Evolutionary conservation across 2,113 vertebrate genomes (phyloP).

Genomic region (Lepisosteus oculatus): DNA sequence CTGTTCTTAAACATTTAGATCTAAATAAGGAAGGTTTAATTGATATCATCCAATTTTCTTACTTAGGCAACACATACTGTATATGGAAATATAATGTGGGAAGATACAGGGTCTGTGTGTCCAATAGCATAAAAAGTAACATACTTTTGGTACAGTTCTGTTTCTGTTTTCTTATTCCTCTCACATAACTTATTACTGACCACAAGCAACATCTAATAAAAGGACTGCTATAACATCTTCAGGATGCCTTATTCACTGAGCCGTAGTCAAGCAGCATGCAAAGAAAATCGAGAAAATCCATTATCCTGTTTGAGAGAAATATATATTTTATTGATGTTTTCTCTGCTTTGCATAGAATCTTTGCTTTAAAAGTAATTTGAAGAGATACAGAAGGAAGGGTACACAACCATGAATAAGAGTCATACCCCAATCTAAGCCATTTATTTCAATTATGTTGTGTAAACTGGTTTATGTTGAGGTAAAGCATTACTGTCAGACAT

Average conservation of each 20-base stretch:
- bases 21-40: constrained; percentile 9
- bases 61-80: background rate
- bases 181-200: constrained; percentile 16
- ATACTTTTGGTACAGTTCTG: background rate
- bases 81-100: background rate
- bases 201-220: constrained; percentile 3
- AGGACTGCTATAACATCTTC: constrained; percentile 2
- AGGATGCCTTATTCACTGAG: constrained; percentile 6
- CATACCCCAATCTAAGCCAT: no score
- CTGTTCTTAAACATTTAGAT: background rate
- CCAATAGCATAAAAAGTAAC: background rate
- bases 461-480: no score
- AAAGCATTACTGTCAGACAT: no score
- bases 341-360: background rate
- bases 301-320: background rate
- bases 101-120: no score
- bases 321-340: background rate
- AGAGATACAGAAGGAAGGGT: background rate
- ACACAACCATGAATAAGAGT: no score
- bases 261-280: background rate
- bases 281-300: constrained; percentile 13
- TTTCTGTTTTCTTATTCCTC: constrained; percentile 3
- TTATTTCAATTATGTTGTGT: no score
- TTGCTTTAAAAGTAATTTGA: background rate
- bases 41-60: background rate